Percentiles rank a stretch among this genome's conserved stretches.
phyloP scores from a whole-genome alignment of 2,797 vertebrate species.

The Eupleurogrammus muticus region DNA sequence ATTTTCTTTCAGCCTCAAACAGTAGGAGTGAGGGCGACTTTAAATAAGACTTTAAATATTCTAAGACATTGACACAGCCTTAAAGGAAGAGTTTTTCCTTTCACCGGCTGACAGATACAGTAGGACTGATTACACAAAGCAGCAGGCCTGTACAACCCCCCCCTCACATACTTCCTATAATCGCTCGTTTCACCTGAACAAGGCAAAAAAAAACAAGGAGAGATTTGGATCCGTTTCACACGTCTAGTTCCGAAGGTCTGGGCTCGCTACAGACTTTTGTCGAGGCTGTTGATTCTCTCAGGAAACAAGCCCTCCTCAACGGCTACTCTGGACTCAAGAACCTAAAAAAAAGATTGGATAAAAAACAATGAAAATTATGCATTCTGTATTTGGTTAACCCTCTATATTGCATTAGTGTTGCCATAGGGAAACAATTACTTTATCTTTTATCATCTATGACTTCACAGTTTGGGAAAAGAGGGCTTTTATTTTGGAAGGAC shows the following conservation, averaged over 20 bases:
- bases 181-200: too few relatives aligned
- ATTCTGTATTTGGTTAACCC: too few relatives aligned
- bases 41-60: not conserved
- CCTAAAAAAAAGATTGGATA: slow-evolving; percentile 71
- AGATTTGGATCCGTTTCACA: not conserved
- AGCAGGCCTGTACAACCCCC: slow-evolving; percentile 5
- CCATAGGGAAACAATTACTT: too few relatives aligned
- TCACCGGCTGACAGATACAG: not conserved
- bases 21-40: too few relatives aligned
- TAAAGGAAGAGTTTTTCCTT: not conserved
- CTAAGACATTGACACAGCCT: not conserved
- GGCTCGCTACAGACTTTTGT: slow-evolving; percentile 53
- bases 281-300: slow-evolving; percentile 69
- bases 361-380: too few relatives aligned
- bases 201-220: not conserved
- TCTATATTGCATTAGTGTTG: too few relatives aligned
- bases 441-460: too few relatives aligned
- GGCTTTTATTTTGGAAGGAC: too few relatives aligned
- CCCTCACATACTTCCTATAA: slow-evolving; percentile 7
- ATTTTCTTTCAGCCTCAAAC: too few relatives aligned
- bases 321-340: slow-evolving; percentile 81
- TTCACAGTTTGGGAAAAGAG: too few relatives aligned
- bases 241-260: slow-evolving; percentile 31
- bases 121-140: slow-evolving; percentile 10
- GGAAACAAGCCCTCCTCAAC: slow-evolving; percentile 75